These are phyloP conservation scores for Nomada goodeniana DNA, from an alignment of 2,888 invertebrate species.

Conservation along the genomic window DNA sequence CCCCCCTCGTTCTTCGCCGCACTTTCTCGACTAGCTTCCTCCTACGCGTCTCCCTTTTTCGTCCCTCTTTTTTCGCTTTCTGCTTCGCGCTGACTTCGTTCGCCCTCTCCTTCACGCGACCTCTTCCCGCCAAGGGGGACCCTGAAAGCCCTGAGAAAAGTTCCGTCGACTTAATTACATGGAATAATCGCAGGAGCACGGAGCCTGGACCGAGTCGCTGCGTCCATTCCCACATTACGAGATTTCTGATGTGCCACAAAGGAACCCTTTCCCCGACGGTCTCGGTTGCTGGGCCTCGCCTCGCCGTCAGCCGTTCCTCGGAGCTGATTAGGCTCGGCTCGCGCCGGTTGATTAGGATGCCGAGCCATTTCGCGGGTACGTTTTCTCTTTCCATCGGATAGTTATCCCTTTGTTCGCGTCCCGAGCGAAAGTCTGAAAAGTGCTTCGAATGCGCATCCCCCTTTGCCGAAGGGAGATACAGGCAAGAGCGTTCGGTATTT, in stretches of 20 bases:
- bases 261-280: slow-evolving; percentile 42
- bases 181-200: slow-evolving; percentile 86
- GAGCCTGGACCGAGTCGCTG: slow-evolving; percentile 64
- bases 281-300: slow-evolving; percentile 7
- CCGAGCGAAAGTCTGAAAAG: background rate
- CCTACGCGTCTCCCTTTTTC: slow-evolving; percentile 51
- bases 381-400: background rate
- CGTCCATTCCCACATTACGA: slow-evolving; percentile 70
- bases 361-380: background rate
- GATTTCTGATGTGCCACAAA: slow-evolving; percentile 70
- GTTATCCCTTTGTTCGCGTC: background rate
- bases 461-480: background rate
- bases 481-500: slow-evolving; percentile 10
- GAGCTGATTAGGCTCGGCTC: slow-evolving; percentile 44
- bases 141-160: slow-evolving; percentile 84
- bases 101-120: slow-evolving; percentile 26
- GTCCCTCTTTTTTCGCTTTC: slow-evolving; percentile 49
- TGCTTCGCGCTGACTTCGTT: slow-evolving; percentile 7
- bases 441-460: background rate
- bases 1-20: slow-evolving; percentile 38
- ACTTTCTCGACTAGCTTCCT: slow-evolving; percentile 45
- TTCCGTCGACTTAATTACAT: slow-evolving; percentile 87
- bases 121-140: slow-evolving; percentile 50
- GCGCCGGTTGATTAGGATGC: slow-evolving; percentile 32
- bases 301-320: background rate